Evolutionary conservation across 2,113 vertebrate genomes (phyloP), one percentile per base, ranked within the genome.

Genomic region (Tetrao urogallus): DNA sequence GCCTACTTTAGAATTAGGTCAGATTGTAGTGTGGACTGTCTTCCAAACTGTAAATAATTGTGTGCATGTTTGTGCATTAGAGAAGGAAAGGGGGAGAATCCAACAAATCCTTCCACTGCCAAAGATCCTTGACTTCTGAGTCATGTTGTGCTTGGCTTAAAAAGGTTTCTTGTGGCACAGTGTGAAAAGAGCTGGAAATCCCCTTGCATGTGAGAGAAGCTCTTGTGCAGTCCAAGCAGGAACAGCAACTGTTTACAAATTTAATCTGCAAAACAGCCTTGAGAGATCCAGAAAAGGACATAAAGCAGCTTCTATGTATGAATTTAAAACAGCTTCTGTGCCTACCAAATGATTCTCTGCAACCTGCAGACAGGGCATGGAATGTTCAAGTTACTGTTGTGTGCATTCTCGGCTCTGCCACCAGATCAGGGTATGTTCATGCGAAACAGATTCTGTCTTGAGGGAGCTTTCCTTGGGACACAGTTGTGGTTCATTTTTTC

Each of bases 1-100:
- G 80, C 72, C 69, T 83, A 30, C 82, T 88, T 95, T 34, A 80
- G 22, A 86, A 83, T 83, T 77, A 56, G 72, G 50, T 42, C 75
- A 73, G 73, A 73, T 3, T 73, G 19, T 86, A 88, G 14, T 3
- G 2, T 74, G 50, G 25, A 38, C 27, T 50, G 3, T 67, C 80
- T 78, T 90, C 34, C 72, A 71, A 70, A 67, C 38, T 86, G 21
- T 65, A 89, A 63, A 80, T 74, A 73, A 28, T 47, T 45, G 6
- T 48, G n/a, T 82, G 30, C 32, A 9, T 64, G 19, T 71, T 16
- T 78, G 11, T 54, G 56, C 91, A 38, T 45, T 52, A 83, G 63
- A 67, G 47, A 65, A 52, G 24, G 47, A 73, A 85, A 66, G 20
- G 36, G 43, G 56, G 30, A 89, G 34, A 40, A 73, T 56, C 20